These are phyloP conservation scores for Diabrotica balteata DNA, from an alignment of 2,888 invertebrate species.

Conservation along the genomic window DNA sequence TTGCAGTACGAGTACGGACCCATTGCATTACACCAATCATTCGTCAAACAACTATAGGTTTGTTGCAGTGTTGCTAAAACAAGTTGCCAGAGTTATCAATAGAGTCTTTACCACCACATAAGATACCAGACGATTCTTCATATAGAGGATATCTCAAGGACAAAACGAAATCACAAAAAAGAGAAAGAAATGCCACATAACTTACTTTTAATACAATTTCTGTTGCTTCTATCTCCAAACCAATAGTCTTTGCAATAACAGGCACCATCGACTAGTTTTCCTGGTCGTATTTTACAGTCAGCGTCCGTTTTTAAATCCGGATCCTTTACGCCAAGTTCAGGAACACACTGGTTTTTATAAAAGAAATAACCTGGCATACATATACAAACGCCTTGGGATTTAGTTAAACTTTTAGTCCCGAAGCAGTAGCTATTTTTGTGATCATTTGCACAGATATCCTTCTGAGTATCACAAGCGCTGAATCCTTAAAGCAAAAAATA, in stretches of 20 bases:
- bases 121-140: no score
- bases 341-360: constrained; percentile 32
- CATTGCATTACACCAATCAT: constrained; percentile 48
- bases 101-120: no score
- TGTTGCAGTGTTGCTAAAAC: constrained; percentile 44
- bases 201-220: constrained; percentile 48
- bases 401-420: constrained; percentile 10
- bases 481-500: no score
- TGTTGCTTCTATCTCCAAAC: constrained; percentile 43
- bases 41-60: constrained; percentile 43
- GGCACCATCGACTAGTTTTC: constrained; percentile 34
- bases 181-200: not conserved
- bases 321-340: constrained; percentile 45
- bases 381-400: constrained; percentile 36
- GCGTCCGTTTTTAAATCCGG: constrained; percentile 24
- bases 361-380: constrained; percentile 44
- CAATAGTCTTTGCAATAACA: constrained; percentile 48
- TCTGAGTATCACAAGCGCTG: no score
- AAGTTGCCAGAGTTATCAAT: not conserved
- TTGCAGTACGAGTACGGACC: constrained; percentile 45
- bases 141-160: no score
- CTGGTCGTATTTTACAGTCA: constrained; percentile 45
- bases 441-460: no score
- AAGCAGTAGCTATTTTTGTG: no score
- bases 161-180: no score